Conservation (phyloP, 2,888 invertebrate genomes). For the Pachymerium ferrugineum region DNA sequence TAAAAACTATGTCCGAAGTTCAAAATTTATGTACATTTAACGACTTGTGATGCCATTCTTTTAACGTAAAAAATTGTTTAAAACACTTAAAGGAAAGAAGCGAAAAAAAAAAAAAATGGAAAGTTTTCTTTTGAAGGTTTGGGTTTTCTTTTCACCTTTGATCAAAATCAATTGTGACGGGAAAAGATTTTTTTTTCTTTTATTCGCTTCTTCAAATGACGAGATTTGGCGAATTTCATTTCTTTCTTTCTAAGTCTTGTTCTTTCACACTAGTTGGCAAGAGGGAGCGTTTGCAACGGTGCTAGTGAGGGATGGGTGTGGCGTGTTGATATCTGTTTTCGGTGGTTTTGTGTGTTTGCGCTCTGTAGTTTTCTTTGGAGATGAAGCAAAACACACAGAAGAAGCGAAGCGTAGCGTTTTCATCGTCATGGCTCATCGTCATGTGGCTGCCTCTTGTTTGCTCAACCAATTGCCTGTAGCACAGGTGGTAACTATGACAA, state of each 20-base stretch:
- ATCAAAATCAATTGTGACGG: neutral
- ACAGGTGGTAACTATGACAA: conserved; percentile 18
- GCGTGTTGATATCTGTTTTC: neutral
- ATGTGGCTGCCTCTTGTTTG: conserved; percentile 11
- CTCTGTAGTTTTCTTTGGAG: conserved; percentile 11
- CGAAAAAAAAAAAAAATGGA: neutral
- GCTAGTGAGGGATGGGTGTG: neutral
- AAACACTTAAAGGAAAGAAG: neutral
- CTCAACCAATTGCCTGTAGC: conserved; percentile 21
- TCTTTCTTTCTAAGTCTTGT: neutral
- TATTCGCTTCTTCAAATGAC: neutral
- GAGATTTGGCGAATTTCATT: neutral
- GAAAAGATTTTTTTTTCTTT: neutral
- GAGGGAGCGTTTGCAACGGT: neutral
- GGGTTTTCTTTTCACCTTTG: no score
- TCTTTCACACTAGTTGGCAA: conserved; percentile 18
- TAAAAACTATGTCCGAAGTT: neutral
- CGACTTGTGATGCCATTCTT: neutral
- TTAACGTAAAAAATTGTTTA: neutral
- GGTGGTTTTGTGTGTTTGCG: conserved; percentile 15
- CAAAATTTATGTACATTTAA: neutral
- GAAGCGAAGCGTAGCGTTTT: neutral
- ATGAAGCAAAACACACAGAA: conserved; percentile 14
- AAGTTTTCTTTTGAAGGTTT: no score
- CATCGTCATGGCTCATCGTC: conserved; percentile 18